Base-by-base conservation (phyloP, 2,113 vertebrate genomes). In the Merops nubicus region DNA sequence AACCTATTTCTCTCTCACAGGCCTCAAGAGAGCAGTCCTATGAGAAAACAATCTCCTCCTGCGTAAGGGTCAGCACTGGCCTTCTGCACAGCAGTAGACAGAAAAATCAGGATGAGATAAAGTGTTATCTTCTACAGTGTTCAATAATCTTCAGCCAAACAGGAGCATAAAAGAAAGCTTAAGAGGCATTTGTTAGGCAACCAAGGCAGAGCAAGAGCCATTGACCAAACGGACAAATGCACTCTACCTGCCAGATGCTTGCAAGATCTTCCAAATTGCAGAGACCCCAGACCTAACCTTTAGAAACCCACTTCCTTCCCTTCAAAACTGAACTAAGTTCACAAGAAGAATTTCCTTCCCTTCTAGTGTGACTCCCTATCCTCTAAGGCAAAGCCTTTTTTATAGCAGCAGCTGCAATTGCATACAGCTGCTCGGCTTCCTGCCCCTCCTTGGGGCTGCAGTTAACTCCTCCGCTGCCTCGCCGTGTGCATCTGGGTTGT, bases 351-450 rank as follows among this genome's bases (percentile, higher is more conserved):
- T 88, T 96, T 97, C 96, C 96, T 97, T 94, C 96, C 93, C 53
- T 75, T 96, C 62, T 10, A 57, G 11, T 68, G 3, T 67, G 92
- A 94, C 90, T 95, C 92, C 51, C 48, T 92, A 42, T 75, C 75
- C 56, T 54, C 69, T 62, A 72, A 85, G 80, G 95, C 91, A 96
- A 95, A 92, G 72, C 80, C 92, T 96, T 96, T 96, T 97, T 96
- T 93, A 93, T 96, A 97, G 96, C 92, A 93, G 86, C 96, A 97
- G 96, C 83, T 91, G 92, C 96, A 96, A 89, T 87, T 94, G 88
- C 91, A 88, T 85, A 56, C 96, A 96, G 96, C 95, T 96, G 95
- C 79, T 89, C 69, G 13, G 94, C 86, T 96, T 97, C 96, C 96
- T 96, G 95, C 86, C 86, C 96, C 80, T 93, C 83, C 76, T 74